Evolutionary conservation across 2,113 vertebrate species (phyloP), one percentile per base, ranked within the genome.

Genomic region (Rhodinocichla rosea): DNA sequence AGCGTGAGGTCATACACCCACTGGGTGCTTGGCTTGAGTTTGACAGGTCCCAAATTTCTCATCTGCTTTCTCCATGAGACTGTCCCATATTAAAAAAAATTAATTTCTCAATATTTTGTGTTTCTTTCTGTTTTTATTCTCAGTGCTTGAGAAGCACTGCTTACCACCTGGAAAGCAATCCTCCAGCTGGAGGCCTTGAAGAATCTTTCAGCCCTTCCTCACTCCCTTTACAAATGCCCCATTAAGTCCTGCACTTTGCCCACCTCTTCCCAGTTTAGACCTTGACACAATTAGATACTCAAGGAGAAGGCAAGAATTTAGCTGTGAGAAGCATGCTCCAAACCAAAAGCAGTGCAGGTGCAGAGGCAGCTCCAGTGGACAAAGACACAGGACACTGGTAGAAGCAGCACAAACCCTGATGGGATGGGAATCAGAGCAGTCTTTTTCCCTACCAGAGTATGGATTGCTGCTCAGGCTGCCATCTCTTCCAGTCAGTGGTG

Each of bases 391-490:
- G 37, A 55, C 77, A 18, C 24, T 2, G 30, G 11, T 1, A n/a
- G 23, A 47, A 90, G 50, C 30, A 77, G 74, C 60, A 59, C 4
- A 5, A 71, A 59, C 44, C 44, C 73, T 16, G 22, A 53, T 4
- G 28, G 45, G 37, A 53, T 21, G 13, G 7, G 2, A 21, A 33
- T 23, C 60, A 60, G 42, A 44, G 26, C 11, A 3, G 13, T 18
- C 10, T 37, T 37, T 79, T 84, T 24, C 64, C 98, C 68, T 98
- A 99, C 99, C 99, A 96, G 99, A 99, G 82, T 99, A 99, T 1
- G 99, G 99, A 93, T 99, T 99, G 97, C 96, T 99, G 70, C 99
- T 98, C 98, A 99, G 97, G 97, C 98, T 98, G 86, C 98, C 99
- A 6, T 99, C 99, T 97, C 99, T 98, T 89, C 99, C 99, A 26